Base-by-base conservation (phyloP, 1,140 invertebrate genomes). In the Ips typographus region DNA sequence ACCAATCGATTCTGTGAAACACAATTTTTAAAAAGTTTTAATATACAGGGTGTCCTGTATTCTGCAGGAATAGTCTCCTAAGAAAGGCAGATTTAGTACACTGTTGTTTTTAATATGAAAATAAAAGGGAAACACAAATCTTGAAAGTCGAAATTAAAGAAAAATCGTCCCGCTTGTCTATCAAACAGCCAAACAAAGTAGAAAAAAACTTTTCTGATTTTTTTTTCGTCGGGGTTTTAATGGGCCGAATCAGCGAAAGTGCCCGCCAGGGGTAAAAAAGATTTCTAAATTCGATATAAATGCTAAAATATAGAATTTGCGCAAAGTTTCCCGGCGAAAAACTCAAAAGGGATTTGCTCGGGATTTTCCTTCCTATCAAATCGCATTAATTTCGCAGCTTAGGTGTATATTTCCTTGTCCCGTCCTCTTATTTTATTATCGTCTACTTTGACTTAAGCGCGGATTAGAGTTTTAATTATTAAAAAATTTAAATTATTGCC, bases 271-370 rank as follows among this genome's bases (percentile, higher is more conserved):
- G 59, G 22, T 42, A 59, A 59, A 61, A 61, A 61, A 61, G 59
- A 61, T 61, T 61, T 7, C 42, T 47, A 47, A 61, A 61, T 61
- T 61, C 59, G 41, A 61, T 61, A 61, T 61, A 61, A 61, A 61
- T 61, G 59, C 59, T 61, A 61, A 61, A 61, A 61, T 61, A 61
- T 44, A 61, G 59, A 61, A 61, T 61, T 41, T 61, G 39, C 59
- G 41, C 59, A 47, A 47, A 61, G 59, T 61, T 61, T 61, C 59
- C 22, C n/a, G 40, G 37, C 40, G 59, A 8, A 6, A 7, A 43
- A 36, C 59, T 61, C 59, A 44, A 61, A 61, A 36, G 59, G 59
- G 59, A 61, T 61, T 61, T 61, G 40, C 22, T 36, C 8, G 41
- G 40, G 40, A 6, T 43, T 47, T 61, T 37, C 59, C 42, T 61